These are phyloP conservation scores for Nineta flava DNA, from an alignment of 2,888 invertebrate species.

Conservation along the genomic window DNA sequence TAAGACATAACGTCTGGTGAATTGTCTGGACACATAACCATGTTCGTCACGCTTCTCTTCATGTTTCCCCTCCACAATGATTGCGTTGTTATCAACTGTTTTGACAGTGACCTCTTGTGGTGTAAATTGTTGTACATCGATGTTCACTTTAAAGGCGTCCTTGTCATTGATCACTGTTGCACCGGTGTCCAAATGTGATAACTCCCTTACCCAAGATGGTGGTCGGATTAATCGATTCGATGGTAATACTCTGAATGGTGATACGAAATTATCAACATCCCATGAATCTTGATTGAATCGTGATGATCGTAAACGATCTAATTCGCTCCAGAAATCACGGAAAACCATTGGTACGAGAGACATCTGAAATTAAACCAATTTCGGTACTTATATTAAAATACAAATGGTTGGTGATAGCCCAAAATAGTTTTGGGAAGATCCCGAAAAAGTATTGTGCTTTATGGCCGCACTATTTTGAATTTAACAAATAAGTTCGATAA, in stretches of 20 bases:
- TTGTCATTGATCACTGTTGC: conserved; percentile 38
- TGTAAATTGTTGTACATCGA: conserved; percentile 45
- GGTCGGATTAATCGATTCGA: not conserved
- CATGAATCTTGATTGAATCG: not conserved
- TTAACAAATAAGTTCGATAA: too few relatives aligned
- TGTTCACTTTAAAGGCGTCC: conserved; percentile 46
- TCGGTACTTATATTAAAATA: too few relatives aligned
- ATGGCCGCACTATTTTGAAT: too few relatives aligned
- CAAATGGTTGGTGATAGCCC: too few relatives aligned
- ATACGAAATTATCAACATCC: not conserved
- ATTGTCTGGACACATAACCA: conserved; percentile 31
- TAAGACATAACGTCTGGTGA: conserved; percentile 29
- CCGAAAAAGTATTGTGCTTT: too few relatives aligned
- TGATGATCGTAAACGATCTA: not conserved
- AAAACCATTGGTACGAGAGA: not conserved
- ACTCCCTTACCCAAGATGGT: not conserved
- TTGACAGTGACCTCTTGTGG: conserved; percentile 33
- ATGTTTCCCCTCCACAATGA: conserved; percentile 32
- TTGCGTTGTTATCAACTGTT: conserved; percentile 25
- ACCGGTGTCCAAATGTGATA: conserved; percentile 30
- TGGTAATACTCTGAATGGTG: not conserved
- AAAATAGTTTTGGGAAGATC: too few relatives aligned
- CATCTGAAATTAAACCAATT: not conserved
- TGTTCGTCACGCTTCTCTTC: conserved; percentile 32
- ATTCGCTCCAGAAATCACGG: not conserved